Evolutionary conservation across 2,113 vertebrate species (phyloP), one percentile per base, ranked within the genome.

Genomic region (Sebastes fasciatus): DNA sequence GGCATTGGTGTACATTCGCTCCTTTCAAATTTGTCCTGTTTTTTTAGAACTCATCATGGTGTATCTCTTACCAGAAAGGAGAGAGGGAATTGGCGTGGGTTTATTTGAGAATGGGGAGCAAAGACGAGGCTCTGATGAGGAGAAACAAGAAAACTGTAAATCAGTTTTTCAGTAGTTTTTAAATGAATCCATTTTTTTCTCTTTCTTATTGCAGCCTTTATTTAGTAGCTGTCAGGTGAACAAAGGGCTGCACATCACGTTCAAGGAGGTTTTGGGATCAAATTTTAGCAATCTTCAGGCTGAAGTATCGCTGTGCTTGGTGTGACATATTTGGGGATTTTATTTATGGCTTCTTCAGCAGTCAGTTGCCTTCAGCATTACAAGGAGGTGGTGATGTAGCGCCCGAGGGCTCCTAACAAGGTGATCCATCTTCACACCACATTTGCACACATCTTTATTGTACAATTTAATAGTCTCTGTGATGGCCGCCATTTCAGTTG

Each of bases 371-470:
- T 52, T 67, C 7, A n/a, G 62, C n/a, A 2, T 34, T n/a, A 34
- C 42, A 74, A 34, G 67, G 12, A 54, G 6, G 72, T 40, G 61
- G 4, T 26, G 19, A 57, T 34, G 52, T 58, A 60, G 66, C 48
- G 21, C 43, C 60, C 19, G 0, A 42, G 55, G 16, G 48, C 71
- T 67, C 48, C 8, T 71, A 34, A 58, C 46, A 55, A 70, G 21
- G 79, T 72, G n/a, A 57, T 80, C 66, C 14, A 72, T 84, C 45
- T 69, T 68, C n/a, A 43, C 63, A 45, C 23, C n/a, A 19, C 48
- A 34, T 43, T 46, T 19, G 19, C 76, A 66, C 64, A 46, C 6
- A 8, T 77, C 63, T 82, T 86, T 77, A 42, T 70, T 71, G 48
- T 64, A 8, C 17, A 6, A 13, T 63, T 79, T 23, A 74, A 82